Base-by-base conservation (phyloP, 2,797 vertebrate species). In the Hybognathus amarus region DNA sequence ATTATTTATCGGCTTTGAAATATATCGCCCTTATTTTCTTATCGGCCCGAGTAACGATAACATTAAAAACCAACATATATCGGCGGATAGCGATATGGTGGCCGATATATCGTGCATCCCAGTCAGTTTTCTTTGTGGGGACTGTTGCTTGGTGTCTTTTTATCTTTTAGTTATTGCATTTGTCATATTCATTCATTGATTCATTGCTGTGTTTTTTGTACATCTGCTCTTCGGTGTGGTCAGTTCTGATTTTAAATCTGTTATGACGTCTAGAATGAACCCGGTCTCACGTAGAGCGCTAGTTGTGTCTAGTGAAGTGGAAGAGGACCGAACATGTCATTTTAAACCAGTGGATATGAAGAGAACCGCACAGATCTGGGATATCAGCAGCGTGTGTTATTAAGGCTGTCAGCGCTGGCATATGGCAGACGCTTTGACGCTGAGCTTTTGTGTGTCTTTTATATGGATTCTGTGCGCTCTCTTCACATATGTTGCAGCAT, bases 401-500 rank as follows among this genome's bases (percentile, higher is more conserved):
- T 79, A 63, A 79, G 66, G 54, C 83, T 79, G 77, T 83, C 81
- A 83, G 66, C 40, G 9, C 70, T 33, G 81, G 42, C 85, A 86
- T 86, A 86, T 84, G 85, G 84, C 79, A 68, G 42, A 45, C 50
- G 64, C 54, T 70, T 69, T 40, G 78, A 68, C 24, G 84, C 74
- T 61, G 56, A 76, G 85, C 73, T 81, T 69, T 73, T 40, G 50
- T 45, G 75, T 71, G 69, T 83, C 76, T 81, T 77, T 85, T 68
- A 45, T 78, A 82, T 83, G 69, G 69, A 77, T 77, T 69, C 73
- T 52, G 75, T 36, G 61, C 20, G 18, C 77, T 50, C 74, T 64
- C 77, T 68, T 78, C 77, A 71, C 82, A 84, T 81, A 85, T 78
- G 80, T 86, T 88, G 82, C 63, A 40, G 80, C 85, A 47, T 81